These are phyloP conservation scores for Callyntrura sp. DNA, from an alignment of 2,888 invertebrate genomes.

Conservation along the genomic window DNA sequence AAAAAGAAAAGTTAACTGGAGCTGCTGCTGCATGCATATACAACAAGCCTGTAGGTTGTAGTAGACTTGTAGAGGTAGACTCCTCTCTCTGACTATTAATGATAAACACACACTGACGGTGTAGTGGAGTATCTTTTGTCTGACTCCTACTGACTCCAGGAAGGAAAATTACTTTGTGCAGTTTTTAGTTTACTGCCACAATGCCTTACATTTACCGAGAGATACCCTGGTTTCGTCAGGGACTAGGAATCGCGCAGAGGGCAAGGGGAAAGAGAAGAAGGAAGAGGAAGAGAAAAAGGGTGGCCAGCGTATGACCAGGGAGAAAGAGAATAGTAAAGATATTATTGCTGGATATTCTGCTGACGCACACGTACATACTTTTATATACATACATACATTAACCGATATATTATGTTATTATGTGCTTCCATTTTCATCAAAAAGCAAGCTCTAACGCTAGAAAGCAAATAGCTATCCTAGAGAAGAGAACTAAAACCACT, in stretches of 20 bases:
- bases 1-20: not conserved
- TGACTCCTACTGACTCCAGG: not conserved
- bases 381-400: not conserved
- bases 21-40: too few species aligned
- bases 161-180: constrained; percentile 32
- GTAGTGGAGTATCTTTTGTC: not conserved
- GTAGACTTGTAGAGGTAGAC: too few species aligned
- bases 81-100: not conserved
- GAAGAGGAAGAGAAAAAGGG: constrained; percentile 23
- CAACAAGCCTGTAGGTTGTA: too few species aligned
- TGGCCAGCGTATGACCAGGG: constrained; percentile 16
- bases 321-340: constrained; percentile 31
- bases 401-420: too few species aligned
- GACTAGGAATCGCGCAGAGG: constrained; percentile 56
- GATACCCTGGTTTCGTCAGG: constrained; percentile 31
- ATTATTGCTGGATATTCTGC: constrained; percentile 41
- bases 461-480: too few species aligned
- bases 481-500: too few species aligned
- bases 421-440: not conserved
- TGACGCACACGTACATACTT: not conserved
- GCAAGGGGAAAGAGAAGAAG: not conserved
- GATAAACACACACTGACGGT: not conserved
- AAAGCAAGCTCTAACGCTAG: too few species aligned
- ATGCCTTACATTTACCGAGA: constrained; percentile 44
- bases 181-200: constrained; percentile 57